Evolutionary conservation across 92 coral and sea anemone species (phyloP), one percentile per base, ranked within the genome.

Genomic region (Parazoanthus atlanticus): DNA sequence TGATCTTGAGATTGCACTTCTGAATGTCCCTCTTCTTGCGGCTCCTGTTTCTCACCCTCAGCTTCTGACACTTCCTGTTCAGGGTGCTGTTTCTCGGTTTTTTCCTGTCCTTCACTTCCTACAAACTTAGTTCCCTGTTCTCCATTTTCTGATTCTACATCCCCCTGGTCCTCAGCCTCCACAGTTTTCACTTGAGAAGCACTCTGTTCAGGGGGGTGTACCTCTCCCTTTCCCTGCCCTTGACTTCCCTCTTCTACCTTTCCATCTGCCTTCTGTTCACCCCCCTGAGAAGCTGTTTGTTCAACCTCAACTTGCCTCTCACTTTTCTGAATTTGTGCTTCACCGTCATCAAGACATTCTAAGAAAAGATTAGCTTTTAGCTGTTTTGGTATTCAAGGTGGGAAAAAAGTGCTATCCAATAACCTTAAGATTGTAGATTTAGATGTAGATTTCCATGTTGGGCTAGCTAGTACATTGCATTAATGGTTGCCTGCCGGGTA

Each of bases 251-350:
- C 81, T 31, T 77, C 88, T 91, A 78, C 66, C 31, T 89, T 36
- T 33, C 25, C 87, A 73, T 81, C 89, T 69, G 90, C 78, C 79
- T 91, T 85, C 69, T 86, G 72, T 36, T 16, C 89, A 43, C 78
- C 91, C 88, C 88, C 92, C 87, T 80, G 80, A 34, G 84, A 77
- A 8, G 79, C 17, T 29, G 43, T 40, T 25, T 87, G 93, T 65
- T 26, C 74, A 21, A 31, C 80, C 84, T 49, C 90, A 34, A 76
- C 84, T 28, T 86, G 82, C 12, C 74, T 29, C 73, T 61, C 75
- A 38, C 78, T 74, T 34, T 74, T 41, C 46, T 69, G 78, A 26
- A 75, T 40, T 43, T 41, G 77, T 26, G 26, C 65, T 70, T 70
- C 87, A 41, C 61, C 78, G 41, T 41, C 78, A 47, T 19, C 87